Conservation (phyloP, 2,797 vertebrate genomes). For the Lagorchestes hirsutus region DNA sequence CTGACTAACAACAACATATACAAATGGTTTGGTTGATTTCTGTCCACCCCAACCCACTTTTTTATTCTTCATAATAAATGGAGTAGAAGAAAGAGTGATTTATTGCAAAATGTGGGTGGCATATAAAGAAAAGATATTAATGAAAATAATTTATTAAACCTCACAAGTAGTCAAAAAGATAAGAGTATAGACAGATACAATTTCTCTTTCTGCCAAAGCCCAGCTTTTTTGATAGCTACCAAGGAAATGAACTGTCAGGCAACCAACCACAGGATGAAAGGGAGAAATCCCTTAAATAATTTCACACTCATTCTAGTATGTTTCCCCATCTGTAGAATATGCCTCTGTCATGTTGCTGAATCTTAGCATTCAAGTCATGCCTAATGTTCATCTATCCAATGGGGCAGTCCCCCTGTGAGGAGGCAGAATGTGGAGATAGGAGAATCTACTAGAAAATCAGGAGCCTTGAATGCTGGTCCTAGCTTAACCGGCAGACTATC, state of each 20-base stretch:
- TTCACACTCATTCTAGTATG: neutral
- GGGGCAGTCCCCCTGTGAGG: neutral
- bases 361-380: too few species aligned
- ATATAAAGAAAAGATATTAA: neutral
- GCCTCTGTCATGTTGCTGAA: neutral
- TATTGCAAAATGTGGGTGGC: neutral
- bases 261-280: neutral
- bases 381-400: fast-evolving
- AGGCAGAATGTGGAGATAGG: neutral
- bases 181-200: neutral
- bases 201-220: neutral
- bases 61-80: neutral
- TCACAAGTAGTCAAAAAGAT: neutral
- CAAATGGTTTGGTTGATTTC: neutral
- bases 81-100: neutral
- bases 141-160: neutral
- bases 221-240: neutral
- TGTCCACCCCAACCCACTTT: neutral
- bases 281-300: neutral
- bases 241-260: conserved; percentile 4
- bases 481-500: neutral
- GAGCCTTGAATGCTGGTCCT: neutral
- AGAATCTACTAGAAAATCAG: neutral
- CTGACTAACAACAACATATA: too few species aligned
- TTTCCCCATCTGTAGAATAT: neutral